These are phyloP conservation scores for Eristalinus sepulchralis DNA, from an alignment of 2,888 invertebrate genomes.

Conservation along the genomic window DNA sequence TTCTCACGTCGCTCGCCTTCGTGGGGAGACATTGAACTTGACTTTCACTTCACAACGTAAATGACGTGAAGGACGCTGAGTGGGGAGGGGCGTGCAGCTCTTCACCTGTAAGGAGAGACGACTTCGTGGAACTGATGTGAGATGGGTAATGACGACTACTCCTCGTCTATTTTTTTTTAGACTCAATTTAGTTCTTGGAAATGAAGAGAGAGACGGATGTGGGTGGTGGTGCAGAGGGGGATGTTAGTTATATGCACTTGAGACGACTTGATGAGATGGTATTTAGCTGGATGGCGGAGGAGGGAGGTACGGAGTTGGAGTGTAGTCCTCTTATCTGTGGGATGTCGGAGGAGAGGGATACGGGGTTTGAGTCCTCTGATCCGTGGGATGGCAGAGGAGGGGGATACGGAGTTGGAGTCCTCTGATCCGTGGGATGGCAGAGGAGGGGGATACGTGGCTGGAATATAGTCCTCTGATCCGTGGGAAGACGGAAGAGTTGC, in stretches of 20 bases:
- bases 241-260: constrained; percentile 9
- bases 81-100: constrained; percentile 6
- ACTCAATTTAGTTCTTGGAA: constrained; percentile 42
- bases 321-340: background rate
- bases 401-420: no score
- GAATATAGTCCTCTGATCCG: no score
- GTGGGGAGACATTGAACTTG: constrained; percentile 68
- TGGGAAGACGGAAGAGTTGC: no score
- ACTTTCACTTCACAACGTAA: constrained; percentile 65
- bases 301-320: background rate
- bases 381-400: no score
- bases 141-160: constrained; percentile 50
- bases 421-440: no score
- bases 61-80: constrained; percentile 21
- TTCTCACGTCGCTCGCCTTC: constrained; percentile 20
- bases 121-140: constrained; percentile 18
- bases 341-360: no score
- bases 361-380: no score
- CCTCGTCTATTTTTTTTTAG: constrained; percentile 19
- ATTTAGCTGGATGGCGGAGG: background rate
- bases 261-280: background rate
- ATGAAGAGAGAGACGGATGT: background rate
- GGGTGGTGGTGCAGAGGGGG: background rate
- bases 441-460: no score
- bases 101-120: constrained; percentile 34